These are phyloP conservation scores for Xenopus laevis DNA, from an alignment of 2,113 vertebrate genomes.

Conservation along the genomic window DNA sequence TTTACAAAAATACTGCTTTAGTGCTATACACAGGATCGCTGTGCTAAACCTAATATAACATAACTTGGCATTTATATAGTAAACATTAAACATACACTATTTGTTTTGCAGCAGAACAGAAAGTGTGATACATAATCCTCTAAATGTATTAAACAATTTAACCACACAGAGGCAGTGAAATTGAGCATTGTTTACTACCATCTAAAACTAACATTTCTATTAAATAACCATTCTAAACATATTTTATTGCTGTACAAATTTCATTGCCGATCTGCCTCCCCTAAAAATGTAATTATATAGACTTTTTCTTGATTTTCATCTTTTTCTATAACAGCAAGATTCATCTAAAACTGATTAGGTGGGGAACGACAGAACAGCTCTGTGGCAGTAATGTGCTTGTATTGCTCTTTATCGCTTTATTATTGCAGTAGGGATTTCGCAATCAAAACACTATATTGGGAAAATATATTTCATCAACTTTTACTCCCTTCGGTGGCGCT, in stretches of 20 bases:
- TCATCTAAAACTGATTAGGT: slow-evolving; percentile 32
- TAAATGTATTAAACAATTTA: no score
- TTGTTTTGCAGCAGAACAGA: no score
- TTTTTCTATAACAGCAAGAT: slow-evolving; percentile 22
- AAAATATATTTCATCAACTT: slow-evolving; percentile 1
- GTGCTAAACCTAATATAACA: no score
- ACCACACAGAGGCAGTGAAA: not conserved
- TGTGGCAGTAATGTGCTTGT: not conserved
- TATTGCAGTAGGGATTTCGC: slow-evolving; percentile 17
- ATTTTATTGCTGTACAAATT: slow-evolving; percentile 23
- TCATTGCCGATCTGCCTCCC: slow-evolving; percentile 17
- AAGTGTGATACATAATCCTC: no score
- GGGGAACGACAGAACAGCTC: slow-evolving; percentile 6
- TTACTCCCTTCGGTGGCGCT: not conserved
- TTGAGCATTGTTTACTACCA: not conserved
- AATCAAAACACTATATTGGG: not conserved
- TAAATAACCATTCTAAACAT: slow-evolving; percentile 10
- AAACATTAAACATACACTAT: no score
- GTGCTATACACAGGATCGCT: no score
- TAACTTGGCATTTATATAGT: no score
- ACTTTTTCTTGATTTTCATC: slow-evolving; percentile 15
- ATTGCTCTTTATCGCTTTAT: slow-evolving; percentile 17
- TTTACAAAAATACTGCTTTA: no score
- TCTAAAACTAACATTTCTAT: slow-evolving; percentile 24
- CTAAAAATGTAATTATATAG: slow-evolving; percentile 36